These are phyloP conservation scores for Macrophya annulata DNA, from an alignment of 2,888 invertebrate genomes.

Conservation along the genomic window DNA sequence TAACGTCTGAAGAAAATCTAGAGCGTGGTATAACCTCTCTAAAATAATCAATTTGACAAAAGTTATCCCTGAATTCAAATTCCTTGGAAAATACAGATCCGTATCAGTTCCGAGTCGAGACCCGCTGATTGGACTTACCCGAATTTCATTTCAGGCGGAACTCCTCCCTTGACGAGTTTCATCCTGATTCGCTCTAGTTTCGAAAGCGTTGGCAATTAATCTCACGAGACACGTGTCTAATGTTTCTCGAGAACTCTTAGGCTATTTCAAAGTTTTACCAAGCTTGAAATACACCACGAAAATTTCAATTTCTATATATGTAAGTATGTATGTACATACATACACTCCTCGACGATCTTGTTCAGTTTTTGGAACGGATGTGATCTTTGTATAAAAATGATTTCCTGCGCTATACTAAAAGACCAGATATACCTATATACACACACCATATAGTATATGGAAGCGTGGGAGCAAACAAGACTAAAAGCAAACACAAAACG, in stretches of 20 bases:
- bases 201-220: conserved; percentile 52
- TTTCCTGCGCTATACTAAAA: neutral
- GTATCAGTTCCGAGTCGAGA: conserved; percentile 32
- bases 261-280: conserved; percentile 40
- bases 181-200: conserved; percentile 50
- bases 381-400: conserved; percentile 3
- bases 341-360: neutral
- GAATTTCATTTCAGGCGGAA: conserved; percentile 51
- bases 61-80: conserved; percentile 44
- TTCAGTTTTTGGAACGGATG: neutral
- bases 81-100: conserved; percentile 44
- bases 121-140: conserved; percentile 46
- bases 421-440: neutral
- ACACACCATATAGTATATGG: neutral
- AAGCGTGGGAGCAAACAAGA: neutral
- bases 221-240: conserved; percentile 52
- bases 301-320: conserved; percentile 25
- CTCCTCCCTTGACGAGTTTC: conserved; percentile 36
- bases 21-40: neutral
- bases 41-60: conserved; percentile 44
- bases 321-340: too few relatives aligned
- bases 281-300: neutral
- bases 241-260: conserved; percentile 32
- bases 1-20: conserved; percentile 18
- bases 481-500: conserved; percentile 18